A percentile compares a stretch with the other conserved stretches of the same genome.
These are phyloP conservation scores for Pseudochirops cupreus DNA, from an alignment of 2,797 vertebrate species.

Conservation along the genomic window DNA sequence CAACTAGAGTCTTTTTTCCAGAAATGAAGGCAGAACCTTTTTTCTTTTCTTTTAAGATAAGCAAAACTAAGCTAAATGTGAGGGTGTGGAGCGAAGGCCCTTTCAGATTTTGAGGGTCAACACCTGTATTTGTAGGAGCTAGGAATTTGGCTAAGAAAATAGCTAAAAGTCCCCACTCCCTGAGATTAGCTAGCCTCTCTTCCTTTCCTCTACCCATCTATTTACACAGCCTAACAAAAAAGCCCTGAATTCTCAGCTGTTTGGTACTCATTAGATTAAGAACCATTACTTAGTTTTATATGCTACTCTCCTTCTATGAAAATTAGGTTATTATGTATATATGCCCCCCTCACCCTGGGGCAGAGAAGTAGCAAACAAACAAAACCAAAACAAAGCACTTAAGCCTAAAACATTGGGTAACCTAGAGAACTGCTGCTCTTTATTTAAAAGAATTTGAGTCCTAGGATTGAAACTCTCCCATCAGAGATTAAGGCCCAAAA, in stretches of 20 bases:
- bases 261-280: background rate
- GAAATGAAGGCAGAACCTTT: slow-evolving; percentile 3
- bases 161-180: background rate
- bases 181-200: background rate
- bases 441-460: background rate
- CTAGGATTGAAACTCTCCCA: background rate
- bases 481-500: background rate
- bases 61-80: background rate
- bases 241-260: background rate
- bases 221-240: background rate
- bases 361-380: background rate
- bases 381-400: background rate
- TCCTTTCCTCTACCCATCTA: background rate
- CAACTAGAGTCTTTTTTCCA: background rate
- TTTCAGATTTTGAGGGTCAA: background rate
- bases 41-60: background rate
- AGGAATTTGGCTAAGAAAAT: background rate
- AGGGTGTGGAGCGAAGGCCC: background rate
- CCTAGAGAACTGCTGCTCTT: background rate
- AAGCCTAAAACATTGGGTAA: background rate
- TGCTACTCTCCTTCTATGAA: background rate
- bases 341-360: background rate
- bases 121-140: background rate
- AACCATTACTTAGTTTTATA: background rate
- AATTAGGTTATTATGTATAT: background rate